Conservation (phyloP, 2,888 invertebrate genomes). For the Poecilus cupreus region DNA sequence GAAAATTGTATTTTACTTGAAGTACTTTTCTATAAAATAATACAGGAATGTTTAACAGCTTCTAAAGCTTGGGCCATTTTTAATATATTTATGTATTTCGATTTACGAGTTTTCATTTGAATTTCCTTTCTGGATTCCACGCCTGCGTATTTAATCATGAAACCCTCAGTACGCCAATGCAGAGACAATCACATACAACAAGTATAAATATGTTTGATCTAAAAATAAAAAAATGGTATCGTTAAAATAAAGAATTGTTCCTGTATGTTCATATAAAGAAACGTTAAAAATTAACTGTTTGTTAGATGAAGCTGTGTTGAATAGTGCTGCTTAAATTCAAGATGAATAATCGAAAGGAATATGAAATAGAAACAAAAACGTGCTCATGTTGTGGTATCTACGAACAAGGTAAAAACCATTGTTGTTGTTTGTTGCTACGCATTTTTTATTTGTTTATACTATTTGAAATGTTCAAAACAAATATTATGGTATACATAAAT, state of each 20-base stretch:
- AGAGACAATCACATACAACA: neutral
- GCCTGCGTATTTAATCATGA: neutral
- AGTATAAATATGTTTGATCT: neutral
- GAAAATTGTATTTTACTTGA: too few relatives aligned
- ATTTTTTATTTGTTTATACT: neutral
- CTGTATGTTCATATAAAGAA: neutral
- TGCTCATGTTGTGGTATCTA: constrained; percentile 26
- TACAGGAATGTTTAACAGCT: too few relatives aligned
- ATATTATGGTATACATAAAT: neutral
- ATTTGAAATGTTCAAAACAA: neutral
- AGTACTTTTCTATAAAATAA: too few relatives aligned
- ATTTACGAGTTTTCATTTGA: constrained; percentile 12
- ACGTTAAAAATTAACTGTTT: neutral
- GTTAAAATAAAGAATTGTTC: neutral
- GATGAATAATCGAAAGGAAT: constrained; percentile 9
- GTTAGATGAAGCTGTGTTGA: neutral
- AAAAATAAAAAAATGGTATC: neutral
- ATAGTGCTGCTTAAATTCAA: neutral
- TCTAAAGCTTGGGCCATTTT: too few relatives aligned
- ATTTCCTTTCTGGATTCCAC: neutral
- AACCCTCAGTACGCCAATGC: neutral
- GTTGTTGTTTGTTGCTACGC: neutral
- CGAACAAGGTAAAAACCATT: constrained; percentile 46
- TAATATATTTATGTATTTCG: too few relatives aligned
- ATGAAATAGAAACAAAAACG: neutral